Evolutionary conservation across 1,140 invertebrate genomes (phyloP), one percentile per base, ranked within the genome.

Genomic region (Ips typographus): DNA sequence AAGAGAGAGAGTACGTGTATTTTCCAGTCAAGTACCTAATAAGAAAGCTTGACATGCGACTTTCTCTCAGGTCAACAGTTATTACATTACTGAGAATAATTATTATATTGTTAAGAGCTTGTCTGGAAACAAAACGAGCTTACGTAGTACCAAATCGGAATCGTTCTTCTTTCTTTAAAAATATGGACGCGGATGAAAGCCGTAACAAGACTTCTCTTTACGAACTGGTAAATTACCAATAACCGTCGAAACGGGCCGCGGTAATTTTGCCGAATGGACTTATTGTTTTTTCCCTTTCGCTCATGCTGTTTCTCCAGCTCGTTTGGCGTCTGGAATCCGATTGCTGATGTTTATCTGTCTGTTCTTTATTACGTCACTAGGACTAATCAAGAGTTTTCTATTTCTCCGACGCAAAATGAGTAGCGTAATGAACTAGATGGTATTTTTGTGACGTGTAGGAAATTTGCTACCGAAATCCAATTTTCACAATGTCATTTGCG

Each of bases 201-300:
- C 61, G 52, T 63, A 63, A 63, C 61, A 38, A 51, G 61, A 51
- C 4, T 41, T 52, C 39, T 51, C 61, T 63, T 63, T 63, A 63
- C 61, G 61, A 63, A 63, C 61, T 63, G 61, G 61, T 63, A 63
- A 63, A 63, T 63, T 63, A 63, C 61, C 61, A 63, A 63, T 63
- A 63, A 63, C 61, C 44, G 49, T 63, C 61, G 61, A 63, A 61
- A 61, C n/a, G 59, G 42, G 43, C 40, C n/a, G 41, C 59, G 40
- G 59, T 47, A 61, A 61, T 61, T 61, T 61, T 61, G 43, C 59
- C 59, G 42, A 61, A 61, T 61, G 59, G 38, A 43, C 7, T 61
- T 61, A 61, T 61, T 43, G 59, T 37, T 61, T 61, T 61, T 42
- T 58, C 40, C 38, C 36, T 49, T 49, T 6, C 22, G 7, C 22